These are phyloP conservation scores for Brachypalpus laphriformis DNA, from an alignment of 2,888 invertebrate species.

Conservation along the genomic window DNA sequence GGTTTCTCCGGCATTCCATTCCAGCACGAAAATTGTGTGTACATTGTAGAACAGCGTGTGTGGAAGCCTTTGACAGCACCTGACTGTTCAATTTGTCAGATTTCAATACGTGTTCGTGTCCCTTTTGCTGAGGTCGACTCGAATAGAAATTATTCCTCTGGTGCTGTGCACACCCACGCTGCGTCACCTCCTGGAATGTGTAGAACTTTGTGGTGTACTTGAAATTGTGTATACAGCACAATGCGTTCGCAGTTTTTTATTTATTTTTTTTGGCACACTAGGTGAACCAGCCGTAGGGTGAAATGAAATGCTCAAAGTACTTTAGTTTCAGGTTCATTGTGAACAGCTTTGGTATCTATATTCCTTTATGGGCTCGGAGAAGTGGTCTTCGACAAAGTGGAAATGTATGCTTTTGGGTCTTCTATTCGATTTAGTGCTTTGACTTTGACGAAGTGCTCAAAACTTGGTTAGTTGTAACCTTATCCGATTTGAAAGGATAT, in stretches of 20 bases:
- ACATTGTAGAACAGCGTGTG: background rate
- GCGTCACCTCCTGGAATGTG: background rate
- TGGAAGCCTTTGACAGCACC: constrained; percentile 24
- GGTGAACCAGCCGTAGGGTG: background rate
- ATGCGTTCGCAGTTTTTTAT: background rate
- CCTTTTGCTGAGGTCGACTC: background rate
- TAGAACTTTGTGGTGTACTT: background rate
- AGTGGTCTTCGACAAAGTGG: background rate
- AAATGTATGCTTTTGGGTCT: background rate
- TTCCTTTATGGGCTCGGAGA: background rate
- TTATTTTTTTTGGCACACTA: background rate
- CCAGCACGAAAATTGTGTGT: background rate
- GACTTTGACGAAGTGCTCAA: background rate
- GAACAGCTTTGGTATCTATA: background rate
- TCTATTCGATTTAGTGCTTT: background rate
- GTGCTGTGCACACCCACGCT: background rate
- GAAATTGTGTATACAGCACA: background rate
- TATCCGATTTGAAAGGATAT: background rate
- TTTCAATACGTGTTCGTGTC: background rate
- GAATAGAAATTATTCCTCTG: background rate
- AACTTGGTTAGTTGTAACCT: background rate
- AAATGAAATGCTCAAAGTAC: background rate
- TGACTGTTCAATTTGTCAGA: constrained; percentile 22
- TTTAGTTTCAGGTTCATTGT: background rate
- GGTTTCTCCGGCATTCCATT: background rate